Percentiles rank a stretch among this genome's conserved stretches.
phyloP scores from a whole-genome alignment of 2,797 vertebrate genomes.

The Lophotriccus pileatus region DNA sequence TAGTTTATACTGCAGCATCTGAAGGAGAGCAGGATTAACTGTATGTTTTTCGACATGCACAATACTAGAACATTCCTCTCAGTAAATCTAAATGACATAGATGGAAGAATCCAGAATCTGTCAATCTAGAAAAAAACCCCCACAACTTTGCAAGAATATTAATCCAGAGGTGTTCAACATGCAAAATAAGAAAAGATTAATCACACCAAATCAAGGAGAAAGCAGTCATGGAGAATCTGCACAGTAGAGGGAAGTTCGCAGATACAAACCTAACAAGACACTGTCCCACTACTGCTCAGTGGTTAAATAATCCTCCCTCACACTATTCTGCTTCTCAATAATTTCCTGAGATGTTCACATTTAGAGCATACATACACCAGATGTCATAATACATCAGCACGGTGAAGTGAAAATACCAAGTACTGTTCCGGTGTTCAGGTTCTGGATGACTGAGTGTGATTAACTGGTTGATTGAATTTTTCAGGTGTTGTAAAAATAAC shows the following conservation, averaged over 20 bases:
- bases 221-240: not conserved
- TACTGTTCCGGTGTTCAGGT: conserved; percentile 44
- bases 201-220: not conserved
- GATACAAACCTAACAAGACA: not conserved
- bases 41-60: not conserved
- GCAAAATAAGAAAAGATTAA: not conserved
- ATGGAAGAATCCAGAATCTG: not conserved
- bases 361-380: conserved; percentile 29
- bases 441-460: conserved; percentile 64
- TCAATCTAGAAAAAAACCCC: not conserved
- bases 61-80: not conserved
- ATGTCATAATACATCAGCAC: conserved; percentile 70
- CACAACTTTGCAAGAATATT: not conserved
- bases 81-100: not conserved
- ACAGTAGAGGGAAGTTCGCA: not conserved
- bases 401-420: conserved; percentile 62
- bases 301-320: conserved; percentile 4
- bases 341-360: conserved; percentile 50
- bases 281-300: not conserved
- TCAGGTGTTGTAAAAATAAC: conserved; percentile 60
- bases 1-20: not conserved
- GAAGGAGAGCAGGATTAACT: not conserved
- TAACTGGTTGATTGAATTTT: conserved; percentile 68
- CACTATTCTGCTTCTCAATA: not conserved
- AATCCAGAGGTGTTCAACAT: not conserved